Percentiles rank a stretch among this genome's conserved stretches.
These are phyloP conservation scores for Chymomyza procnemis DNA, from an alignment of 2,888 invertebrate species.

Conservation along the genomic window DNA sequence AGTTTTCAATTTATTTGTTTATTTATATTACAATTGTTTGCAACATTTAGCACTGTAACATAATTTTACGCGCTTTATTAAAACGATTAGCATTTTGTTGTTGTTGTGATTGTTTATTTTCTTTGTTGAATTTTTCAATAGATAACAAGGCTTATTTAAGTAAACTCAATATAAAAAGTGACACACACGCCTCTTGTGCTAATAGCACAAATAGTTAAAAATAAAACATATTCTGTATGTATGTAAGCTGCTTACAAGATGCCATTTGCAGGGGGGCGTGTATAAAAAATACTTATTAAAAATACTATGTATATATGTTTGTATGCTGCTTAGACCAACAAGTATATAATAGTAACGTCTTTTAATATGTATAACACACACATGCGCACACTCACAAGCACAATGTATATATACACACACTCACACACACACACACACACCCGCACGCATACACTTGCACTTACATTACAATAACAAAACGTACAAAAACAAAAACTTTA, in stretches of 20 bases:
- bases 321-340: constrained; percentile 37
- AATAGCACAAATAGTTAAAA: neutral
- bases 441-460: constrained; percentile 32
- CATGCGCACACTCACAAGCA: constrained; percentile 38
- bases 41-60: no score
- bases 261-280: constrained; percentile 26
- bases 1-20: neutral
- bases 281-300: constrained; percentile 14
- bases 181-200: neutral
- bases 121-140: neutral
- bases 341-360: neutral
- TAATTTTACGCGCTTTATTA: no score
- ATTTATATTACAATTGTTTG: neutral
- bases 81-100: neutral
- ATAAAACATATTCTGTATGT: neutral
- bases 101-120: neutral
- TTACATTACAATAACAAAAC: constrained; percentile 33
- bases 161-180: neutral
- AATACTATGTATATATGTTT: constrained; percentile 25
- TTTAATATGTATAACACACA: neutral
- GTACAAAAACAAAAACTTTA: constrained; percentile 25
- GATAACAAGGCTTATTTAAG: neutral
- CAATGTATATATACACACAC: constrained; percentile 34
- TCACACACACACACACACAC: constrained; percentile 31
- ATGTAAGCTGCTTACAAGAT: neutral